These are phyloP conservation scores for Hypsopygia costalis DNA, from an alignment of 2,888 invertebrate genomes.

Conservation along the genomic window DNA sequence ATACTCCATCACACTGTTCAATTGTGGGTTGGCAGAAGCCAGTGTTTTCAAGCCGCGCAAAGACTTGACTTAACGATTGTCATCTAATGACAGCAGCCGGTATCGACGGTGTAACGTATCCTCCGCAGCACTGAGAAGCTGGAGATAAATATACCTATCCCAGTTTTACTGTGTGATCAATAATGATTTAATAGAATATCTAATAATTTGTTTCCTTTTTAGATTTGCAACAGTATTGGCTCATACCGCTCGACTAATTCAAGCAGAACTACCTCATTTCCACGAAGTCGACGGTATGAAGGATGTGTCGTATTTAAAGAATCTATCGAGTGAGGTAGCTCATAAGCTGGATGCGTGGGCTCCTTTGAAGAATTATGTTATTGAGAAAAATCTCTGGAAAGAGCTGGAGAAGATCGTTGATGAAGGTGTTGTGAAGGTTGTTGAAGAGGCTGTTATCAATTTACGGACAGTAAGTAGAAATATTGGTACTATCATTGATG, in stretches of 20 bases:
- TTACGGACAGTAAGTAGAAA: slow-evolving; percentile 47
- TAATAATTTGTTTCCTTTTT: no score
- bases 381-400: slow-evolving; percentile 20
- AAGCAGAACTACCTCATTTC: slow-evolving; percentile 54
- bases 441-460: slow-evolving; percentile 43
- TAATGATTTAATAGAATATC: no score
- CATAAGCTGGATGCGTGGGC: slow-evolving; percentile 42
- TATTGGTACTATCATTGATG: no score
- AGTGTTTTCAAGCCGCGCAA: no score
- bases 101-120: no score
- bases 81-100: no score
- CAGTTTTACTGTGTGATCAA: no score
- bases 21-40: no score
- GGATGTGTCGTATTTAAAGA: slow-evolving; percentile 40
- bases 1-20: no score
- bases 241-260: slow-evolving; percentile 41
- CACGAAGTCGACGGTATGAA: slow-evolving; percentile 53
- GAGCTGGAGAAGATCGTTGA: slow-evolving; percentile 25
- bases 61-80: no score
- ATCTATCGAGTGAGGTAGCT: slow-evolving; percentile 38
- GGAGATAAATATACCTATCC: no score
- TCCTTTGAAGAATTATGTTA: slow-evolving; percentile 37
- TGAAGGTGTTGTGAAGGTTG: slow-evolving; percentile 27
- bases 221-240: slow-evolving; percentile 52
- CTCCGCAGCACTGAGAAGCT: no score